phyloP scores from a whole-genome alignment of 1,140 invertebrate species.

The Scaptomyza graminum region DNA sequence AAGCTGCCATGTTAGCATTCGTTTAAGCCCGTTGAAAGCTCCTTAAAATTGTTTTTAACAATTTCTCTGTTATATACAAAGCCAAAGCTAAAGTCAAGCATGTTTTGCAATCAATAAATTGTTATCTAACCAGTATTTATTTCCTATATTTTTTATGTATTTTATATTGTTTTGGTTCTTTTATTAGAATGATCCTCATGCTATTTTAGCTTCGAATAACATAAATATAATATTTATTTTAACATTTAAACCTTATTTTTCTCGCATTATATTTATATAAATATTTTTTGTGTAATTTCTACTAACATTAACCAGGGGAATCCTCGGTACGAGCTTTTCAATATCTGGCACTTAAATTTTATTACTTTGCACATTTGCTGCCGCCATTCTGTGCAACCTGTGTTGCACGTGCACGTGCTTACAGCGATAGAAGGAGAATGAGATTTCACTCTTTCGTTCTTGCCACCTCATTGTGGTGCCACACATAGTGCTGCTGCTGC shows the following conservation, averaged over 20 bases:
- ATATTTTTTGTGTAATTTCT: slow-evolving; percentile 23
- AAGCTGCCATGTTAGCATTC: slow-evolving; percentile 8
- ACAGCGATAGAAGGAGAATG: not conserved
- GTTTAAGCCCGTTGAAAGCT: not conserved
- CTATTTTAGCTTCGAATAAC: no score
- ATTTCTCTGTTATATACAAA: not conserved
- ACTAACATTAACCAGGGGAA: slow-evolving; percentile 43
- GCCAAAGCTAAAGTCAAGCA: not conserved
- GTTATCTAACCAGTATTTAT: no score
- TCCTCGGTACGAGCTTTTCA: slow-evolving; percentile 54
- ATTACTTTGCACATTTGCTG: slow-evolving; percentile 61
- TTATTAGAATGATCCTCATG: no score
- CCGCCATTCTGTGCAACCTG: slow-evolving; percentile 41
- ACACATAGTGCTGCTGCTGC: not conserved
- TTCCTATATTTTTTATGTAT: no score
- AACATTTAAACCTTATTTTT: not conserved
- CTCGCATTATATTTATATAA: not conserved
- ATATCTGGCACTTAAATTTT: slow-evolving; percentile 70
- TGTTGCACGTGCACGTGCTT: slow-evolving; percentile 33
- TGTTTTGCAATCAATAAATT: no score
- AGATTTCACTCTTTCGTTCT: not conserved
- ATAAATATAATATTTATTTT: not conserved
- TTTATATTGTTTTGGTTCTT: no score
- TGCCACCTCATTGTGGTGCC: not conserved
- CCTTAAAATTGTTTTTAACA: slow-evolving; percentile 7